Conservation (phyloP, 1,140 invertebrate genomes). For the Drosophila sturtevanti region DNA sequence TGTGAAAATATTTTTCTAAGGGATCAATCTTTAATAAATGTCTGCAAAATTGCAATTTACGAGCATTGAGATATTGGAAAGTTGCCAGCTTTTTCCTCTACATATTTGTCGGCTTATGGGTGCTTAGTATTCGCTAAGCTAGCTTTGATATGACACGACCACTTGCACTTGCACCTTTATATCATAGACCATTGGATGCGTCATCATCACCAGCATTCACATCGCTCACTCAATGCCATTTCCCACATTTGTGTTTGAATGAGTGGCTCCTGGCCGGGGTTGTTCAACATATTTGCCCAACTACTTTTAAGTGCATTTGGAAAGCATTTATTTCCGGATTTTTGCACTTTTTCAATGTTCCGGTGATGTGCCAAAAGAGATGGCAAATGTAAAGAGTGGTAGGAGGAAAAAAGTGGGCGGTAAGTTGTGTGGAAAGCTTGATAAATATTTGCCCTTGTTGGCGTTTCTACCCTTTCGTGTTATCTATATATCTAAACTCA, state of each 20-base stretch:
- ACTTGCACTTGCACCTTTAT: constrained; percentile 15
- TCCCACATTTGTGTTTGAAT: constrained; percentile 19
- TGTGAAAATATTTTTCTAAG: constrained; percentile 31
- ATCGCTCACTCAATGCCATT: constrained; percentile 5
- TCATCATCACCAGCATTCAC: background rate
- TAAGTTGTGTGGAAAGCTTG: constrained; percentile 28
- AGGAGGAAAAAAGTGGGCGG: constrained; percentile 13
- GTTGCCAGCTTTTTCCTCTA: background rate
- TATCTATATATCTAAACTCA: too few species aligned
- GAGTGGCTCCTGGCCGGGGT: constrained; percentile 12
- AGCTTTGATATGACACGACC: constrained; percentile 18
- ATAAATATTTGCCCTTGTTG: constrained; percentile 55
- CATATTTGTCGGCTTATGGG: constrained; percentile 18
- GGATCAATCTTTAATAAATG: constrained; percentile 49
- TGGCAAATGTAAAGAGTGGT: background rate
- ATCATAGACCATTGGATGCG: background rate
- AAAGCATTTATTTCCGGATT: constrained; percentile 76
- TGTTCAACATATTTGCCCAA: constrained; percentile 58
- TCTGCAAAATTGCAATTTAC: background rate
- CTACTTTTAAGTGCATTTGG: constrained; percentile 73
- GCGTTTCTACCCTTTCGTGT: constrained; percentile 15
- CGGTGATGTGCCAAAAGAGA: background rate
- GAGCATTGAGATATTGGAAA: too few species aligned
- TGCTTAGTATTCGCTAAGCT: constrained; percentile 53
- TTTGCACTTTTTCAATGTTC: constrained; percentile 44